Evolutionary conservation across 2,113 vertebrate genomes (phyloP).

Genomic region (Sceloporus undulatus): DNA sequence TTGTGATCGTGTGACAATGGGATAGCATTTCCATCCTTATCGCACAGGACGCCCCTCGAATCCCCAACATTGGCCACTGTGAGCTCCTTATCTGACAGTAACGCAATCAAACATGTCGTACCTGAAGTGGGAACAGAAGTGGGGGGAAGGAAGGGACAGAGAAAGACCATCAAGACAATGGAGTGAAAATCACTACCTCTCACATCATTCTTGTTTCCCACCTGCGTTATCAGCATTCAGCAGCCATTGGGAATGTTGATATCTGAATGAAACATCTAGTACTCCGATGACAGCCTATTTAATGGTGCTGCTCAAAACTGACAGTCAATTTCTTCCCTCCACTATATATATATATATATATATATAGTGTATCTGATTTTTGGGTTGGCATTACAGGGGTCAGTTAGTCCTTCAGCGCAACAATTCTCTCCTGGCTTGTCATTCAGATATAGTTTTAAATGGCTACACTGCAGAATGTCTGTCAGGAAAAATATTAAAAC

Average conservation of each 20-base stretch:
- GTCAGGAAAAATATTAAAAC: neutral
- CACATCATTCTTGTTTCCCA: neutral
- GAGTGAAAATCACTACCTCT: neutral
- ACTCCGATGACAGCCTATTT: conserved; percentile 21
- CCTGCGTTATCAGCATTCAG: conserved; percentile 18
- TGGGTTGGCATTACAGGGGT: conserved; percentile 29
- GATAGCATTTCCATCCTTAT: conserved; percentile 95
- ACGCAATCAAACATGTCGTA: conserved; percentile 94
- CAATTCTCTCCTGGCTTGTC: conserved; percentile 46
- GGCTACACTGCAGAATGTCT: conserved; percentile 32
- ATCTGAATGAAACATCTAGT: conserved; percentile 32
- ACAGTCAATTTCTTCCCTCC: conserved; percentile 58
- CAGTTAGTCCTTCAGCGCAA: conserved; percentile 35
- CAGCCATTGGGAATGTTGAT: conserved; percentile 23
- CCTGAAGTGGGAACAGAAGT: conserved; percentile 76
- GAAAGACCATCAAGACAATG: neutral
- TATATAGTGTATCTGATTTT: conserved; percentile 20
- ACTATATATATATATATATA: neutral
- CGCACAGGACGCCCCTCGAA: conserved; percentile 93
- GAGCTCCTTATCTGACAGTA: conserved; percentile 94
- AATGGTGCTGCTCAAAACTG: conserved; percentile 49
- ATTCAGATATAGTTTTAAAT: conserved; percentile 45
- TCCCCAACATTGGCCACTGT: conserved; percentile 97
- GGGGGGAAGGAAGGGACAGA: neutral
- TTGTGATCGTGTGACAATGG: conserved; percentile 98